A percentile compares a stretch with the other conserved stretches of the same genome.
Evolutionary conservation across 2,797 vertebrate genomes (phyloP).

Genomic region (Aldrovandia affinis): DNA sequence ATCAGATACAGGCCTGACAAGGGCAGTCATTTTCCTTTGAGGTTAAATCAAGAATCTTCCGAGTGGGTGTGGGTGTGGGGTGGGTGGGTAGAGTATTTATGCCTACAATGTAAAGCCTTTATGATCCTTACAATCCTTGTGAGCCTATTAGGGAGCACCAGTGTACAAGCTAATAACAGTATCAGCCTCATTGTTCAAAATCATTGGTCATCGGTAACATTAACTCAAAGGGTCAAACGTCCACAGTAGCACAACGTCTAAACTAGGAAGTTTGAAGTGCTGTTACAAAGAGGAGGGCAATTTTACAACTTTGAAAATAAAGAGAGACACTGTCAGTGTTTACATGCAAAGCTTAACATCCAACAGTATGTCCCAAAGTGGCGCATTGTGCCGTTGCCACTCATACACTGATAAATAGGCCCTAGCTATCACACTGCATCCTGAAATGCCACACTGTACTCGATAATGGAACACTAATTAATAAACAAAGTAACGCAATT

Average conservation of each 20-base stretch:
- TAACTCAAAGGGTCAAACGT: background rate
- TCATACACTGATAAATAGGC: background rate
- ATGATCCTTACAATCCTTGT: background rate
- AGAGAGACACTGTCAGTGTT: background rate
- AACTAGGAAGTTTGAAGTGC: background rate
- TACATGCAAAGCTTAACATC: background rate
- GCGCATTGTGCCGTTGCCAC: background rate
- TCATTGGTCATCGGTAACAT: background rate
- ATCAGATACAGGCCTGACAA: conserved; percentile 11
- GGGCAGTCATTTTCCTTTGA: background rate
- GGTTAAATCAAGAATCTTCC: background rate
- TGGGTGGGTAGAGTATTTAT: background rate
- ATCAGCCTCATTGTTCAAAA: background rate
- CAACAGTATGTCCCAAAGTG: background rate
- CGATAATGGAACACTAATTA: background rate
- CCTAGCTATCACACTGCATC: background rate
- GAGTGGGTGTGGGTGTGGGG: background rate
- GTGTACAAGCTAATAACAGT: background rate
- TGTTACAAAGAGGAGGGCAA: background rate
- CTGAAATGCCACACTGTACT: background rate
- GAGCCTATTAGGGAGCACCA: background rate
- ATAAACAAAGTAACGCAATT: background rate
- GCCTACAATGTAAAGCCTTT: background rate
- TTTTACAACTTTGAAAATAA: background rate
- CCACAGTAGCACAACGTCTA: too few species aligned